Base-by-base conservation (phyloP, 2,888 invertebrate species). In the Erannis defoliaria region DNA sequence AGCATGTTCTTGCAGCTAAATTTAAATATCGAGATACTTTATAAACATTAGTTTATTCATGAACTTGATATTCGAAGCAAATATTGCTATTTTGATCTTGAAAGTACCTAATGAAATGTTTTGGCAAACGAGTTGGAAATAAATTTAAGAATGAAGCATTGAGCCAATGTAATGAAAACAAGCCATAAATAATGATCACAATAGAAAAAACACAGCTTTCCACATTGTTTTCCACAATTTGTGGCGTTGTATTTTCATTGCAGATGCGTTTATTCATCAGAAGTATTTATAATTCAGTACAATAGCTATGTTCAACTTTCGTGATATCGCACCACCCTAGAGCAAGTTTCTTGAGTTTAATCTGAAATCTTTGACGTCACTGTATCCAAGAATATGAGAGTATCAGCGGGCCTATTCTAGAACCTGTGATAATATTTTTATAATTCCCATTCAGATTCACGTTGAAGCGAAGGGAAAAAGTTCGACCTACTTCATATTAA, bases 261-360 rank as follows among this genome's bases (percentile, higher is more conserved):
- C 50, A 42, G 46, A 43, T 59, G 71, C 64, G 62, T 54, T 60
- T 69, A 75, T 78, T 67, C 65, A 68, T 80, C 76, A 75, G 66
- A 71, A 70, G 75, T 78, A 79, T 82, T 84, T 78, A 78, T 75
- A 73, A 84, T 85, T 82, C 81, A 81, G 66, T 76, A 66, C 66
- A 58, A 72, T 64, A 86, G 38, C 38, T 19, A 2, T 38, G 16
- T 37, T 38, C 19, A 38, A 85, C 78, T 85, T 87, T 81, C 74
- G 78, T 82, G 81, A 82, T 85, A 84, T 81, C 10, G 18, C 38
- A 38, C 38, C 10, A 18, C 10, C 9, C 19, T 38, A 38, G 38
- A 38, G 10, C 10, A 77, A 76, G 74, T 78, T 66, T 38, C 46
- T 33, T 67, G 69, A 80, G 78, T 78, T 85, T 82, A 80, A 81